Evolutionary conservation across 1,140 invertebrate genomes (phyloP).

Genomic region (Drosophila arizonae): DNA sequence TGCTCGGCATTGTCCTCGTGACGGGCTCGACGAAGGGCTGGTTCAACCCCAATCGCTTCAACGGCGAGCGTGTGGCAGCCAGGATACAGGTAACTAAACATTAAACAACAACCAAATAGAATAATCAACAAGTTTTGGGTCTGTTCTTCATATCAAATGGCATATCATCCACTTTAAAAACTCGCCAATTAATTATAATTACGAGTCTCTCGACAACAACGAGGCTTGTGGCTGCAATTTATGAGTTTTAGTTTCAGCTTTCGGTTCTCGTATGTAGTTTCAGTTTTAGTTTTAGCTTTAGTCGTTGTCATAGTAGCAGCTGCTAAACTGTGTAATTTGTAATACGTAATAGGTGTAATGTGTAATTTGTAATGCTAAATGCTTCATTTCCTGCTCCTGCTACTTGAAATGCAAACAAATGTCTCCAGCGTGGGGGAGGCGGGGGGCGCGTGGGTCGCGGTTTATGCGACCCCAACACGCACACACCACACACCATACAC

Average conservation of each 20-base stretch:
- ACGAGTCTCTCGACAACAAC: conserved; percentile 11
- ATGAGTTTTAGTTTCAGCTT: conserved; percentile 23
- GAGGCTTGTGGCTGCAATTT: conserved; percentile 34
- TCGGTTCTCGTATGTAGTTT: background rate
- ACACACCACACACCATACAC: conserved; percentile 58
- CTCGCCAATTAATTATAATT: conserved; percentile 72
- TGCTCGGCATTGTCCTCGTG: conserved; percentile 84
- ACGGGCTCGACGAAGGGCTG: conserved; percentile 84
- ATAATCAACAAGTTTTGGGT: conserved; percentile 49
- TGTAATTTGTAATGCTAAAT: conserved; percentile 60
- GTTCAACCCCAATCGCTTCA: conserved; percentile 82
- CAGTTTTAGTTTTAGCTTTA: conserved; percentile 17
- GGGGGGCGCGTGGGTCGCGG: conserved; percentile 24
- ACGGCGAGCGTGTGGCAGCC: conserved; percentile 82
- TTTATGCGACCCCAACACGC: conserved; percentile 69
- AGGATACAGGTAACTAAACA: conserved; percentile 81
- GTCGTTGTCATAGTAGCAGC: conserved; percentile 5
- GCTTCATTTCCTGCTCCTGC: conserved; percentile 51
- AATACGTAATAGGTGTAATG: conserved; percentile 52
- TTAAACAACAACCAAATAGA: background rate
- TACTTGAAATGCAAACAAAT: conserved; percentile 70
- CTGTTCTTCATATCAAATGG: conserved; percentile 23
- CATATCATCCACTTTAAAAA: conserved; percentile 50
- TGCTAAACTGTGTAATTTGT: conserved; percentile 58
- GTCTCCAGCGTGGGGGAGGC: conserved; percentile 40